Evolutionary conservation across 1,140 invertebrate species (phyloP).

Genomic region (Ctenoplectra terminalis): DNA sequence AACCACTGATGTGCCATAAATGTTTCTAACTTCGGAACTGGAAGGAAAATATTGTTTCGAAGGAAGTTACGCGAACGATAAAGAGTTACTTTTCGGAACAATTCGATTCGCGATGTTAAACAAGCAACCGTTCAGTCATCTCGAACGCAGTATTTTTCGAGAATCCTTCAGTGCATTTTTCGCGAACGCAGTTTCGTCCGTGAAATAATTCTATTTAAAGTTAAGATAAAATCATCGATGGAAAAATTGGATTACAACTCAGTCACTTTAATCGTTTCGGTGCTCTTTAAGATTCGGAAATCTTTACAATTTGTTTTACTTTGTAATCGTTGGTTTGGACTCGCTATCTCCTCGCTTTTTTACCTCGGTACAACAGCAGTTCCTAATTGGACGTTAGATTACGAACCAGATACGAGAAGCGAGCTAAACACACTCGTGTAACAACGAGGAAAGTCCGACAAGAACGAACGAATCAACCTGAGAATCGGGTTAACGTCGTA

Average conservation of each 20-base stretch:
- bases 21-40: not conserved
- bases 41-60: not conserved
- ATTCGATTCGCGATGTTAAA: not conserved
- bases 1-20: not conserved
- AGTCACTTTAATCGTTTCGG: not conserved
- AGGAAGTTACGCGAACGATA: not conserved
- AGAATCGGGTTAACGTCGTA: not conserved
- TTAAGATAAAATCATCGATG: not conserved
- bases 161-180: not conserved
- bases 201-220: no score
- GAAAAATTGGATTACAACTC: not conserved
- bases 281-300: not conserved
- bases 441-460: no score
- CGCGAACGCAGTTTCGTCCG: not conserved
- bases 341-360: not conserved
- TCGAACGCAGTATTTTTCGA: no score
- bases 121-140: not conserved
- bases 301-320: not conserved
- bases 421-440: no score
- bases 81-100: conserved; percentile 10
- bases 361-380: not conserved
- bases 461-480: no score
- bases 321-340: not conserved
- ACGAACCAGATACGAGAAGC: not conserved
- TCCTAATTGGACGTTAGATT: conserved; percentile 1